These are phyloP conservation scores for Drosophila birchii DNA, from an alignment of 2,888 invertebrate species.

Conservation along the genomic window DNA sequence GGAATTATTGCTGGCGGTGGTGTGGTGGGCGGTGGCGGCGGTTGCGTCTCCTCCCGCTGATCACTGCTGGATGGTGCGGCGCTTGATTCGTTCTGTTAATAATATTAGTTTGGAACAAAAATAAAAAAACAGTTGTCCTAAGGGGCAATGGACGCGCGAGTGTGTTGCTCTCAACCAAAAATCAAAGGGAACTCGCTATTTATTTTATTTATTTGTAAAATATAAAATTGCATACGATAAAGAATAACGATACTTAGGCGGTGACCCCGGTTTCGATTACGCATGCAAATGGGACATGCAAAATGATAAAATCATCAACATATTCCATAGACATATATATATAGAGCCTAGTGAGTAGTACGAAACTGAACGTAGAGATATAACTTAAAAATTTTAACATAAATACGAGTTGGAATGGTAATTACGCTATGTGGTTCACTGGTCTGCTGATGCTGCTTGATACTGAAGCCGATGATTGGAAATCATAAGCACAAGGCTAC, in stretches of 20 bases:
- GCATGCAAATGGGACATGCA: conserved; percentile 71
- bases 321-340: conserved; percentile 46
- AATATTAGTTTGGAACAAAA: conserved; percentile 82
- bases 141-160: conserved; percentile 47
- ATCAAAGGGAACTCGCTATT: conserved; percentile 45
- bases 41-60: conserved; percentile 73
- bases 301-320: conserved; percentile 43
- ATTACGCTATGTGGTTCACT: conserved; percentile 43
- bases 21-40: conserved; percentile 83
- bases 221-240: conserved; percentile 54
- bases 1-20: conserved; percentile 71
- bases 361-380: conserved; percentile 26
- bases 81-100: conserved; percentile 84
- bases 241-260: conserved; percentile 51
- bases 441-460: conserved; percentile 29
- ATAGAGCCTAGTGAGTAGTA: conserved; percentile 28
- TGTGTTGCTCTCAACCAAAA: conserved; percentile 62
- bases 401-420: conserved; percentile 36
- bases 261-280: conserved; percentile 35
- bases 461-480: conserved; percentile 38
- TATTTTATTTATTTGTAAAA: conserved; percentile 3
- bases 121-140: conserved; percentile 69
- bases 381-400: conserved; percentile 36
- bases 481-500: conserved; percentile 52
- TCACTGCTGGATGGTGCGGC: conserved; percentile 74